These are phyloP conservation scores for Melikaiella ostensackeni DNA, from an alignment of 2,888 invertebrate species.

Conservation along the genomic window DNA sequence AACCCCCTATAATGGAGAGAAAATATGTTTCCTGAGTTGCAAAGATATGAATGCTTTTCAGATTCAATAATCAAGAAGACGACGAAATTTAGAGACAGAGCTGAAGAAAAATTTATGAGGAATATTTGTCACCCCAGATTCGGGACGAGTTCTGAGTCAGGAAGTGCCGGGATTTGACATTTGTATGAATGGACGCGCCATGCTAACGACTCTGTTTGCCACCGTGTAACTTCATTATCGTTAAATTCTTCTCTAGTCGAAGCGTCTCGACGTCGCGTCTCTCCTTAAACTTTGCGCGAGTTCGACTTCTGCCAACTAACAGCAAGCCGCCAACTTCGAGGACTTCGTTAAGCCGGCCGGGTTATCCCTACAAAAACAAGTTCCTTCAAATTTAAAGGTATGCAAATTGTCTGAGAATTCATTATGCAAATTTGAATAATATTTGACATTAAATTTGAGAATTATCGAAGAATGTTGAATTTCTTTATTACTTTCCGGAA, in stretches of 20 bases:
- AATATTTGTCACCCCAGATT: not conserved
- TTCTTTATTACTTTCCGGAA: too few species aligned
- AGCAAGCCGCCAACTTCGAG: not conserved
- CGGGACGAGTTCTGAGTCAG: not conserved
- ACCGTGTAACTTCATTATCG: constrained; percentile 6
- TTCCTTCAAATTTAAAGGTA: not conserved
- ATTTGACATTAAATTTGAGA: not conserved
- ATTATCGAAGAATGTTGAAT: not conserved
- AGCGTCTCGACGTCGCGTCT: not conserved
- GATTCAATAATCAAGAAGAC: not conserved
- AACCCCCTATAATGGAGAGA: not conserved
- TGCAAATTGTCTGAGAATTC: not conserved
- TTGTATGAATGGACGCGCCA: not conserved
- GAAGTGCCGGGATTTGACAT: not conserved
- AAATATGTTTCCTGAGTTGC: not conserved
- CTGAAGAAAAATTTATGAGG: not conserved
- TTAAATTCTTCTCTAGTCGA: not conserved
- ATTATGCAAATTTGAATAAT: not conserved
- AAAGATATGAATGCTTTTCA: not conserved
- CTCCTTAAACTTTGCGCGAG: not conserved
- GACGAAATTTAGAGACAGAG: not conserved
- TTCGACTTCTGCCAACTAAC: not conserved
- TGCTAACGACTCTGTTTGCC: constrained; percentile 9
- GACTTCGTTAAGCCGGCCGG: constrained; percentile 1
- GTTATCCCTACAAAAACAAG: not conserved